Evolutionary conservation across 2,888 invertebrate genomes (phyloP).

Genomic region (Gortyna flavago): DNA sequence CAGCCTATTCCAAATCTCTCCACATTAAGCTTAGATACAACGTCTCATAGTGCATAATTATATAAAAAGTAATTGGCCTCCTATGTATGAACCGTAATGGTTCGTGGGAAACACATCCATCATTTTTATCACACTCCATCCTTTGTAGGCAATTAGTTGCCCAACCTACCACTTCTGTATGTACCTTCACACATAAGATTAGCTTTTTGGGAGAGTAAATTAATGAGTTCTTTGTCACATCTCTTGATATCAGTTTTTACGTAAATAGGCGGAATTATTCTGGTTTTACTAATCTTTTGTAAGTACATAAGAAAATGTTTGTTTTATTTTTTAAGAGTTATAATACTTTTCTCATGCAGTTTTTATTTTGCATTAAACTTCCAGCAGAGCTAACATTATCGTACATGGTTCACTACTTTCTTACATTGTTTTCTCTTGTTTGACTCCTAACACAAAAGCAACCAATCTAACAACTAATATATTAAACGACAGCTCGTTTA

Average conservation of each 20-base stretch:
- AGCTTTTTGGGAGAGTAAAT: slow-evolving; percentile 26
- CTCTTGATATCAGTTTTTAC: background rate
- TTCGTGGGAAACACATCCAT: slow-evolving; percentile 62
- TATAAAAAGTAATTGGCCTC: slow-evolving; percentile 57
- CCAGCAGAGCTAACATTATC: slow-evolving; percentile 1
- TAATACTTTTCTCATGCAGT: background rate
- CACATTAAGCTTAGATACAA: slow-evolving; percentile 40
- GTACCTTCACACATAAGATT: slow-evolving; percentile 25
- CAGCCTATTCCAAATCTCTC: slow-evolving; percentile 40
- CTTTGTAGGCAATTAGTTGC: slow-evolving; percentile 61
- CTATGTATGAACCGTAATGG: slow-evolving; percentile 46
- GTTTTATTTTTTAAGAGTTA: background rate
- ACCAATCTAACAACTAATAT: slow-evolving; percentile 9
- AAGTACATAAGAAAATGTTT: background rate
- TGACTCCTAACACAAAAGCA: background rate
- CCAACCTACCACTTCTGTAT: slow-evolving; percentile 50
- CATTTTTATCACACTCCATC: slow-evolving; percentile 63
- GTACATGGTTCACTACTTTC: background rate
- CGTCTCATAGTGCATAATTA: slow-evolving; percentile 53
- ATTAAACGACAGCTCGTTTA: slow-evolving; percentile 15
- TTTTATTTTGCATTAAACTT: background rate
- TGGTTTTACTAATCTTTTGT: background rate
- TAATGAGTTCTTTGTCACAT: slow-evolving; percentile 5
- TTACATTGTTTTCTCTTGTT: background rate
- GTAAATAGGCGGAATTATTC: background rate